Conservation (phyloP, 2,888 invertebrate species). For the Drosophila lutescens region DNA sequence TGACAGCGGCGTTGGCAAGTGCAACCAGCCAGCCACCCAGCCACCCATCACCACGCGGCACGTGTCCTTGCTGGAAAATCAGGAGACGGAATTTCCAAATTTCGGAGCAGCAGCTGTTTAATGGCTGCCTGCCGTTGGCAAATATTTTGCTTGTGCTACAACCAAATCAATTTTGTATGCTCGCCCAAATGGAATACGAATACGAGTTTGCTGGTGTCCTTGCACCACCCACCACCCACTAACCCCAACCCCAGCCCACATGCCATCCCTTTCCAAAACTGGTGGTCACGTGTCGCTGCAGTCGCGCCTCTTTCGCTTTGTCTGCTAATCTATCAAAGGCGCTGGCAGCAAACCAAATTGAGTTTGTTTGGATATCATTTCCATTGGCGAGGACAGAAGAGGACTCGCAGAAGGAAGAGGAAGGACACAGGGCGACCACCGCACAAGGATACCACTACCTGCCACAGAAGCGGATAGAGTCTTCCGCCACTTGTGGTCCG, state of each 20-base stretch:
- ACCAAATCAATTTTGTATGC: conserved; percentile 80
- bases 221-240: conserved; percentile 13
- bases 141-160: conserved; percentile 68
- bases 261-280: not conserved
- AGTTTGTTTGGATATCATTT: conserved; percentile 76
- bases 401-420: conserved; percentile 8
- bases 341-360: conserved; percentile 72
- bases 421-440: not conserved
- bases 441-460: conserved; percentile 51
- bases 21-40: conserved; percentile 31
- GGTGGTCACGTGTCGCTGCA: conserved; percentile 65
- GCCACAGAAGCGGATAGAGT: conserved; percentile 57
- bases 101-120: conserved; percentile 57
- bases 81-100: conserved; percentile 4
- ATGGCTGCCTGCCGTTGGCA: conserved; percentile 61
- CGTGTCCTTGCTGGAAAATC: conserved; percentile 42
- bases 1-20: conserved; percentile 58
- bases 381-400: conserved; percentile 27
- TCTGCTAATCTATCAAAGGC: conserved; percentile 82
- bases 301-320: conserved; percentile 79
- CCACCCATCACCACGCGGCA: conserved; percentile 29
- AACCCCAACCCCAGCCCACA: not conserved
- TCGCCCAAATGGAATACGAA: conserved; percentile 76
- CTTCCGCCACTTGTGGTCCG: conserved; percentile 37
- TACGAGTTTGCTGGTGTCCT: conserved; percentile 65